Conservation (phyloP, 2,888 invertebrate species). For the Linyphia triangularis region DNA sequence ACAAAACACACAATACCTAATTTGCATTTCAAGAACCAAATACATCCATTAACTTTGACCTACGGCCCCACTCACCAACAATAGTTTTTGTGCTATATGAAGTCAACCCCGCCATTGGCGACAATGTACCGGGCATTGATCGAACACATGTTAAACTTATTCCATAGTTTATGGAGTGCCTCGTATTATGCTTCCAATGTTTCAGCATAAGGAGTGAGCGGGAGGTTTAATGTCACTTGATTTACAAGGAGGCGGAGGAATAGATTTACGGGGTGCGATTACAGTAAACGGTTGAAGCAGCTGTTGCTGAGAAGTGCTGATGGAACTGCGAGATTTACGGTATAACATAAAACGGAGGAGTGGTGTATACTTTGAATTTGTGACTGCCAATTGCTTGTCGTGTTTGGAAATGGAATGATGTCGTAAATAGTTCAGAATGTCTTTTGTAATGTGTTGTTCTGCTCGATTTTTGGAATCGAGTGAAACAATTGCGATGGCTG, state of each 20-base stretch:
- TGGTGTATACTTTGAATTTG: constrained; percentile 29
- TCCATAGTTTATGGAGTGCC: constrained; percentile 55
- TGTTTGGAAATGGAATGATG: constrained; percentile 19
- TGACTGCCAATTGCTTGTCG: constrained; percentile 31
- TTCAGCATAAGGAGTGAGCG: constrained; percentile 30
- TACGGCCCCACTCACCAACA: constrained; percentile 5
- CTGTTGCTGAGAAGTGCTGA: constrained; percentile 65
- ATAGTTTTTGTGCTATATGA: constrained; percentile 53
- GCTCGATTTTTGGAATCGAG: too few species aligned
- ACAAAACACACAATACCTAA: constrained; percentile 25
- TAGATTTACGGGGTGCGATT: constrained; percentile 56
- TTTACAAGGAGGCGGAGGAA: constrained; percentile 64
- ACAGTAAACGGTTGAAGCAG: constrained; percentile 60
- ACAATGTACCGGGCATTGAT: constrained; percentile 45
- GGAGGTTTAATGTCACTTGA: constrained; percentile 59
- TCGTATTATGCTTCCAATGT: constrained; percentile 28
- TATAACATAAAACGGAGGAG: constrained; percentile 24
- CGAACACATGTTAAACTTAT: constrained; percentile 54
- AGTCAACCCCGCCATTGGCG: constrained; percentile 41
- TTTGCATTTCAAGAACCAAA: constrained; percentile 60
- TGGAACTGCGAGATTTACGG: constrained; percentile 55
- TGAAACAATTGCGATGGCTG: too few species aligned
- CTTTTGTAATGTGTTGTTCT: background rate
- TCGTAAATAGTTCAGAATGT: background rate
- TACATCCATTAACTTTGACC: constrained; percentile 39